A percentile compares a stretch with the other conserved stretches of the same genome.
Conservation (phyloP, 2,797 vertebrate genomes). For the Vipera latastei region DNA sequence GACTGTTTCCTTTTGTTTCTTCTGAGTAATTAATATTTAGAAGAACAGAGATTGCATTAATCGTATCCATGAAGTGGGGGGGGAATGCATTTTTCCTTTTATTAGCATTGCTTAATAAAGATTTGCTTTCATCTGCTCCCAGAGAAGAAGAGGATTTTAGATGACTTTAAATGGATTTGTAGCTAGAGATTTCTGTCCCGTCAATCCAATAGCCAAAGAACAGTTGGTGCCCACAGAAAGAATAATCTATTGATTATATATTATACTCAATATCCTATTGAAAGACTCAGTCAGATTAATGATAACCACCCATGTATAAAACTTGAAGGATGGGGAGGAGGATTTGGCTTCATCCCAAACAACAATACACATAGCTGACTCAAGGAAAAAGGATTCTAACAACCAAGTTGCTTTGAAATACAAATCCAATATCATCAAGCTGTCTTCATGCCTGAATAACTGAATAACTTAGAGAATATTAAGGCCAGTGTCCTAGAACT, state of each 20-base stretch:
- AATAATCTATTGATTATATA: background rate
- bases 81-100: background rate
- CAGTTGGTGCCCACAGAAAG: background rate
- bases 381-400: background rate
- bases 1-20: background rate
- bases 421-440: background rate
- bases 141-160: background rate
- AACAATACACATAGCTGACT: background rate
- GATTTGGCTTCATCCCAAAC: background rate
- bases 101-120: background rate
- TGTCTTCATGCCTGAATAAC: background rate
- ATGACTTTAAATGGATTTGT: background rate
- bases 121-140: background rate
- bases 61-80: background rate
- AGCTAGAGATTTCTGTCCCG: background rate
- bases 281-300: background rate
- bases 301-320: background rate
- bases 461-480: background rate
- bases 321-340: background rate
- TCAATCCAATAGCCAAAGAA: background rate
- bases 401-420: background rate
- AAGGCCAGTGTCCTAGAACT: background rate
- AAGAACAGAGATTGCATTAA: background rate
- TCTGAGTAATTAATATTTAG: background rate
- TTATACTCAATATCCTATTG: background rate